Conservation (phyloP, 2,888 invertebrate genomes). For the Drosophila nigricruria region DNA sequence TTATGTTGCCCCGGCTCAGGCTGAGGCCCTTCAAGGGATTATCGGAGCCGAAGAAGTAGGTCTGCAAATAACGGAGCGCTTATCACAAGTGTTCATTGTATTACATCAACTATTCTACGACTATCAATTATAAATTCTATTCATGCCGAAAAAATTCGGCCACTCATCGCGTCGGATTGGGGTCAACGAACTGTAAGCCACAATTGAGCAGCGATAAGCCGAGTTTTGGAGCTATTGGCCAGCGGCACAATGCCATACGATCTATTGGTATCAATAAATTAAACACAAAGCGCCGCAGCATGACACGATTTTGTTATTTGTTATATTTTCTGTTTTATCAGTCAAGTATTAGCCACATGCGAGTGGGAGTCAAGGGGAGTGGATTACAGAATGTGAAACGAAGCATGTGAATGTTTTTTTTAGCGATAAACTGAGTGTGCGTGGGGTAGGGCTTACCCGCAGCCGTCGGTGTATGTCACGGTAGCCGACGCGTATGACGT, state of each 20-base stretch:
- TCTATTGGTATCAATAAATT: slow-evolving; percentile 27
- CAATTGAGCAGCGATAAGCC: slow-evolving; percentile 46
- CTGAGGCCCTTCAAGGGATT: slow-evolving; percentile 93
- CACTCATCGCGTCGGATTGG: slow-evolving; percentile 45
- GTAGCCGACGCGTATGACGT: slow-evolving; percentile 91
- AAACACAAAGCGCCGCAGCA: slow-evolving; percentile 11
- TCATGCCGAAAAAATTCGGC: slow-evolving; percentile 51
- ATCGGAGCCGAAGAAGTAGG: slow-evolving; percentile 93
- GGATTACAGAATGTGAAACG: slow-evolving; percentile 58
- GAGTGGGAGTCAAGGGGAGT: background rate
- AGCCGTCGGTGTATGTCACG: slow-evolving; percentile 93
- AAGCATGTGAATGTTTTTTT: slow-evolving; percentile 62
- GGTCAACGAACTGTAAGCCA: slow-evolving; percentile 67
- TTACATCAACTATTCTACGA: background rate
- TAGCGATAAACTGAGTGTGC: background rate
- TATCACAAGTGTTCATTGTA: background rate
- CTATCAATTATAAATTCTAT: slow-evolving; percentile 62
- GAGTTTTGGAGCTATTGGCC: slow-evolving; percentile 26
- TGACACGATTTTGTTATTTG: slow-evolving; percentile 19
- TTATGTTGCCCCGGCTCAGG: slow-evolving; percentile 91
- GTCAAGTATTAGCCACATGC: slow-evolving; percentile 35
- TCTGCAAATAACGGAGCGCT: slow-evolving; percentile 86
- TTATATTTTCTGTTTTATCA: slow-evolving; percentile 47
- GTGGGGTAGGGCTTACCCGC: slow-evolving; percentile 87
- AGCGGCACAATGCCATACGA: slow-evolving; percentile 38